Percentiles rank a stretch among this genome's conserved stretches.
Evolutionary conservation across 2,797 vertebrate species (phyloP).

Genomic region (Chiroxiphia lanceolata): DNA sequence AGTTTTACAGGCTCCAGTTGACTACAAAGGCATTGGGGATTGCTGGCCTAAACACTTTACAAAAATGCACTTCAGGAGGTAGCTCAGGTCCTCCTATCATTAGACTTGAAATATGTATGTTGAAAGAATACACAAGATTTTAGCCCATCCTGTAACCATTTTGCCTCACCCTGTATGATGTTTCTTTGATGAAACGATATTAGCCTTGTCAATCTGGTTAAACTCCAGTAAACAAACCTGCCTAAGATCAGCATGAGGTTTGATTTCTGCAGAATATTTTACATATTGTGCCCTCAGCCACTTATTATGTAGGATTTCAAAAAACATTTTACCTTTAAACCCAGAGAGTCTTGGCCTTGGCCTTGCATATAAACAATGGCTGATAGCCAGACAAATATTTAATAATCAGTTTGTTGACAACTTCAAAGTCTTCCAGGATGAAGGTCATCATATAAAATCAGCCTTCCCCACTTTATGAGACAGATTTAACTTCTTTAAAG

Average conservation of each 20-base stretch:
- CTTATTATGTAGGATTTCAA: not conserved
- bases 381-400: conserved; percentile 4
- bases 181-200: not conserved
- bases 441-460: not conserved
- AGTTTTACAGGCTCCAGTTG: not conserved
- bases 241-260: not conserved
- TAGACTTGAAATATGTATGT: not conserved
- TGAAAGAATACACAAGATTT: not conserved
- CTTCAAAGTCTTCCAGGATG: conserved; percentile 5
- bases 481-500: not conserved
- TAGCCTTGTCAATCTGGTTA: not conserved
- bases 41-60: not conserved
- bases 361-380: not conserved
- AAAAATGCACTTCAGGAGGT: not conserved
- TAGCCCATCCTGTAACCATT: not conserved
- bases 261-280: not conserved
- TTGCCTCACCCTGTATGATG: not conserved
- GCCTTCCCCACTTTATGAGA: not conserved
- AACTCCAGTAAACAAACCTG: not conserved
- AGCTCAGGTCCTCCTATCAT: not conserved
- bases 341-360: not conserved
- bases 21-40: not conserved
- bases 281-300: not conserved
- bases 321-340: not conserved
- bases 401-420: conserved; percentile 14